Evolutionary conservation across 2,797 vertebrate species (phyloP).

Genomic region (Macropodus opercularis): DNA sequence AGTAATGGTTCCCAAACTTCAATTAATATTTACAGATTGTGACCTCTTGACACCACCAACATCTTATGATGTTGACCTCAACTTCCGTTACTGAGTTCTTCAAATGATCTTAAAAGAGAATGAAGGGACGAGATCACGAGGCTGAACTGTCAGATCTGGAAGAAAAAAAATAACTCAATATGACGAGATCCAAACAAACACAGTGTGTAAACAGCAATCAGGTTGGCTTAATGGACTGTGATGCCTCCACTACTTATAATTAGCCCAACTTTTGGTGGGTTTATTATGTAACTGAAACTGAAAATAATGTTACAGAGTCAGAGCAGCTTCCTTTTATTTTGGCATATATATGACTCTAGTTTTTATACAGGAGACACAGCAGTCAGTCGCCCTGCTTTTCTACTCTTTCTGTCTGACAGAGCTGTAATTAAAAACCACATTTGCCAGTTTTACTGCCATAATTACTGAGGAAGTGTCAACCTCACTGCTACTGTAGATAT

Average conservation of each 20-base stretch:
- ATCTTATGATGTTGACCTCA: background rate
- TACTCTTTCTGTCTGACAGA: constrained; percentile 11
- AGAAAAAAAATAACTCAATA: background rate
- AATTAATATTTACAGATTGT: too few species aligned
- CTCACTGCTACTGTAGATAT: constrained; percentile 6
- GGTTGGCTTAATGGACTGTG: background rate
- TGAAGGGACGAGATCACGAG: background rate
- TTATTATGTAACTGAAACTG: background rate
- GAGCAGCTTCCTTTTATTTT: too few species aligned
- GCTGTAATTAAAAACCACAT: constrained; percentile 32
- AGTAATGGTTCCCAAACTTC: too few species aligned
- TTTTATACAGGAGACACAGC: constrained; percentile 6
- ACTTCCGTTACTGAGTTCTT: background rate
- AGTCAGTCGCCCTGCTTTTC: constrained; percentile 2
- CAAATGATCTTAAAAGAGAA: background rate
- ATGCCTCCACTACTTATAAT: background rate
- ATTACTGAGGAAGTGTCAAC: constrained; percentile 36
- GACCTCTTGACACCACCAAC: background rate
- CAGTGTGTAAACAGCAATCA: background rate
- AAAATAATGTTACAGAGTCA: background rate
- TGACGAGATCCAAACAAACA: background rate
- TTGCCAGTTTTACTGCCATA: constrained; percentile 20
- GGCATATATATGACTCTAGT: background rate
- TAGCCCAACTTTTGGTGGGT: background rate
- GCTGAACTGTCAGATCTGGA: background rate